Evolutionary conservation across 1,140 invertebrate species (phyloP), one percentile per base, ranked within the genome.

Genomic region (Zaprionus africanus): DNA sequence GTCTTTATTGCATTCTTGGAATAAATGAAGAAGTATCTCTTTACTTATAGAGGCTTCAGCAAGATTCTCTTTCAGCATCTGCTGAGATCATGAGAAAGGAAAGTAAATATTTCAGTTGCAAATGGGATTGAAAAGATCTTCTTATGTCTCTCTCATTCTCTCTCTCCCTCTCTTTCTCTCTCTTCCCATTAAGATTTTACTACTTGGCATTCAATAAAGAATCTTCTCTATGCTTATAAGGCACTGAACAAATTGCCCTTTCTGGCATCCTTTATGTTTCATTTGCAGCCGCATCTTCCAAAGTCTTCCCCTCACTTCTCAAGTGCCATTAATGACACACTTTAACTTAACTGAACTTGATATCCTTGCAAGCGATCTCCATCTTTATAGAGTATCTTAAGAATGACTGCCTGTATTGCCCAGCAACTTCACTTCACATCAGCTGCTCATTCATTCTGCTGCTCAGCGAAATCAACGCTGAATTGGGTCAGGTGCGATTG

Each of bases 401-500:
- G 22, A 22, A 24, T 51, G 31, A 17, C 15, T 54, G 0, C 12
- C 59, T 7, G 0, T 41, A 2, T 41, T 12, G 38, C 15, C 15
- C 2, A 41, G 38, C 38, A 5, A 41, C 31, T 22, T 54, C 54
- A 56, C 36, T 75, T 73, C 63, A 53, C 77, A 68, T 62, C 65
- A 78, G 54, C 64, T 71, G 63, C 57, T 74, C 54, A 38, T 73
- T 49, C 80, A 64, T 31, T 36, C 60, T 17, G 15, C 43, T 66
- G 61, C 49, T 59, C 61, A 57, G 38, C 28, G 38, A 62, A 65
- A 69, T 78, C 56, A 66, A 31, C 62, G 49, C 26, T 60, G 70
- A 81, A 81, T 78, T 81, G 78, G 78, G 78, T 81, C 78, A 81
- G 76, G 82, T 84, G 82, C 65, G 64, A 78, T 77, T 72, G 72